Base-by-base conservation (phyloP, 1,140 invertebrate species). In the Ceratina australensis region DNA sequence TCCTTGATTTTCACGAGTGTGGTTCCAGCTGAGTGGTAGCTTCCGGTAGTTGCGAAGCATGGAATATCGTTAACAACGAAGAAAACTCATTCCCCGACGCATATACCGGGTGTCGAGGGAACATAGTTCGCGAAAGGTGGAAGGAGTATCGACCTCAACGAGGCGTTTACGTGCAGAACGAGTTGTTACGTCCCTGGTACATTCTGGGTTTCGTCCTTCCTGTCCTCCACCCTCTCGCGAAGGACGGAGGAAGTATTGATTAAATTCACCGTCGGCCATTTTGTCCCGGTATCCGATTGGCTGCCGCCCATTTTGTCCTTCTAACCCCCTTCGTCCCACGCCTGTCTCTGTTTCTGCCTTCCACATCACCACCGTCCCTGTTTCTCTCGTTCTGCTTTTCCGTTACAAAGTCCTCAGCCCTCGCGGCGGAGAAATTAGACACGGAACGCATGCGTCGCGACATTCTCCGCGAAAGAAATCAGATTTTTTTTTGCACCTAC, bases 261-360 rank as follows among this genome's bases (percentile, higher is more conserved):
- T 91, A 92, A 92, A 92, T 91, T 89, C 87, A 88, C 87, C 67
- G 82, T 85, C 88, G 87, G 91, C 91, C 91, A 92, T 92, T 88
- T 92, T 92, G 86, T 73, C 73, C 72, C 72, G 71, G 69, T 61
- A 78, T 80, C 87, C 81, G 84, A 92, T 92, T 92, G 91, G 91
- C 63, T 75, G 89, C 63, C 90, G 84, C 88, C 91, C 91, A 91
- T 92, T 92, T 92, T 92, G 88, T 91, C 83, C 87, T 87, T 83
- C 78, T 65, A 26, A n/a, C 66, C 79, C 66, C 52, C 22, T 59
- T 68, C 24, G 13, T 7, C 26, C 50, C 67, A 28, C 50, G 57
- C 47, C 63, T 75, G 28, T 68, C 77, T 33, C 47, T 61, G 26
- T 75, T 73, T 84, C 72, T 77, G 69, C 71, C 75, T 84, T 72